A percentile compares a stretch with the other conserved stretches of the same genome.
phyloP scores from a whole-genome alignment of 35 echinoderm and acorn worm genomes.

The Heliocidaris erythrogramma region DNA sequence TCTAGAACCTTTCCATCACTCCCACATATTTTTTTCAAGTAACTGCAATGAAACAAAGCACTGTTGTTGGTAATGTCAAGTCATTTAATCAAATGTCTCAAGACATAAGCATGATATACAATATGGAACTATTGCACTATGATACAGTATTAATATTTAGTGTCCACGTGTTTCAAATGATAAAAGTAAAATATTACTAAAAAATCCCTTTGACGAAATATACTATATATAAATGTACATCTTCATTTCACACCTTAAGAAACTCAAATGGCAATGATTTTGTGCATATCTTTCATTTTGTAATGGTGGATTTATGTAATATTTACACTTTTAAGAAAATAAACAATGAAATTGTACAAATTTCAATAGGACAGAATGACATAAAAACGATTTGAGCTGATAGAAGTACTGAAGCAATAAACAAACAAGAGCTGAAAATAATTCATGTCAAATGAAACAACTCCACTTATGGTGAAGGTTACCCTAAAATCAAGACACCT shows the following conservation, averaged over 20 bases:
- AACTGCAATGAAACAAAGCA: neutral
- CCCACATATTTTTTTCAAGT: no score
- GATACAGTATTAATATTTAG: conserved; percentile 6
- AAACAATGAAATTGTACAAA: neutral
- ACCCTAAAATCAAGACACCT: neutral
- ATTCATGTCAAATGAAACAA: neutral
- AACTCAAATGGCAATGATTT: neutral
- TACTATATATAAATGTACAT: conserved; percentile 13
- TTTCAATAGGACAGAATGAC: neutral
- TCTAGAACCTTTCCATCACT: no score
- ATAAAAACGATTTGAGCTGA: neutral
- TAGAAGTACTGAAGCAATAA: neutral
- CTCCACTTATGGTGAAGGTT: neutral
- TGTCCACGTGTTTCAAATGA: neutral
- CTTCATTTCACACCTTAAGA: neutral
- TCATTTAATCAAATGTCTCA: conserved; percentile 1
- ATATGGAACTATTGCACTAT: neutral
- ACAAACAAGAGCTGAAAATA: neutral
- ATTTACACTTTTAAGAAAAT: neutral
- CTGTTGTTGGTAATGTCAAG: neutral
- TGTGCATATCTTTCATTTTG: neutral
- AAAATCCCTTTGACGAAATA: neutral
- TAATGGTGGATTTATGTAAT: neutral
- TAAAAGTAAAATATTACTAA: neutral
- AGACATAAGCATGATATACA: neutral